Conservation (phyloP, 2,797 vertebrate species). For the Poecile montanus region DNA sequence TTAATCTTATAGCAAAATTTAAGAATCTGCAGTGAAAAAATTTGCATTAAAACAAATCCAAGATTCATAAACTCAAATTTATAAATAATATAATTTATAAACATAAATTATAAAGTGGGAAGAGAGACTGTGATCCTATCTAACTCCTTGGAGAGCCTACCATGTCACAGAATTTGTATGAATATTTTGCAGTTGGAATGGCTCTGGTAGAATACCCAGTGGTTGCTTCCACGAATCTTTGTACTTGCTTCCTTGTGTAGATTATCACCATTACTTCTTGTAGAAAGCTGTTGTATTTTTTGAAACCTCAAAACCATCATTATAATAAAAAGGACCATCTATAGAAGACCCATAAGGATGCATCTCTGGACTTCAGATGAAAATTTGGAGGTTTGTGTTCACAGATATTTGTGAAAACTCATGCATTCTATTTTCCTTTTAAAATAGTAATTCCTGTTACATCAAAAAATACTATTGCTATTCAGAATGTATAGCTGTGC, state of each 20-base stretch:
- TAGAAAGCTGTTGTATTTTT: not conserved
- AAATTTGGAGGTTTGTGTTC: not conserved
- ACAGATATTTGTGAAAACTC: not conserved
- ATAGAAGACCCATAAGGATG: not conserved
- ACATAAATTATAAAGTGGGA: not conserved
- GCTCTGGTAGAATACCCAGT: not conserved
- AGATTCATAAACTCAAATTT: not conserved
- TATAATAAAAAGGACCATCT: not conserved
- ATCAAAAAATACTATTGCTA: not conserved
- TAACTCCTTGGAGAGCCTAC: not conserved
- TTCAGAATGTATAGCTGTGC: not conserved
- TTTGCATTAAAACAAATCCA: not conserved
- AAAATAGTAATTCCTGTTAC: not conserved
- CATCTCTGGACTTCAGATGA: not conserved
- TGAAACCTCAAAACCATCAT: not conserved
- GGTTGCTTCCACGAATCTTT: not conserved
- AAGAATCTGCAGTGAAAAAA: not conserved
- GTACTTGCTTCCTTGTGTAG: not conserved
- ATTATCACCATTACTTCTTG: not conserved
- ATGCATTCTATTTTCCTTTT: not conserved
- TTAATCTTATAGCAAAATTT: not conserved
- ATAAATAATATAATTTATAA: not conserved
- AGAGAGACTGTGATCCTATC: not conserved
- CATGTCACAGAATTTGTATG: not conserved
- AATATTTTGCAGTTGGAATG: not conserved